phyloP scores from a whole-genome alignment of 2,888 invertebrate species.

The Pycnomerus fuliginosus region DNA sequence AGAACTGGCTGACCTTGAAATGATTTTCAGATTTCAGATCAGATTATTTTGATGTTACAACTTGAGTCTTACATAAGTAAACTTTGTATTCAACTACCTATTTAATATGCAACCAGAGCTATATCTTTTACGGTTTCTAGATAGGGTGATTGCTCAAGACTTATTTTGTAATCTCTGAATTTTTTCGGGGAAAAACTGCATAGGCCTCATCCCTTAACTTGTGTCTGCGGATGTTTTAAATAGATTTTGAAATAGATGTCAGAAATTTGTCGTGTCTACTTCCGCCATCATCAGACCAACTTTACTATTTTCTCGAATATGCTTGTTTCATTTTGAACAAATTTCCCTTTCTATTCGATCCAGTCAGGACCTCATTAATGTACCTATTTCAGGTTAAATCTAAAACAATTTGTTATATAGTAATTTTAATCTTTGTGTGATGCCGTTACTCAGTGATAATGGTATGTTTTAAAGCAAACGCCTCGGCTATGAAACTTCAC shows the following conservation, averaged over 20 bases:
- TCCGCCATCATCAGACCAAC: constrained; percentile 1
- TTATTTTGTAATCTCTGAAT: constrained; percentile 43
- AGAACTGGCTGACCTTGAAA: constrained; percentile 33
- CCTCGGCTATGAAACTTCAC: too few species aligned
- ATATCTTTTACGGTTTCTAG: constrained; percentile 37
- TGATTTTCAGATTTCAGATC: constrained; percentile 21
- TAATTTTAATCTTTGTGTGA: too few species aligned
- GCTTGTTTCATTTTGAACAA: too few species aligned
- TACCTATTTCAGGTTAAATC: too few species aligned
- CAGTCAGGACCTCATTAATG: neutral
- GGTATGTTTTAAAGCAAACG: too few species aligned
- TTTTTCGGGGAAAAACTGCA: constrained; percentile 32
- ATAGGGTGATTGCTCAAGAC: constrained; percentile 42
- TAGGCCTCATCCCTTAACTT: constrained; percentile 49
- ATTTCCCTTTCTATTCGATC: too few species aligned
- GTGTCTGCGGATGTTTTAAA: constrained; percentile 48
- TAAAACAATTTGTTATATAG: too few species aligned
- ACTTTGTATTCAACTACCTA: constrained; percentile 11
- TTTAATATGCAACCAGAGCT: constrained; percentile 42
- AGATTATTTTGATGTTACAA: constrained; percentile 21
- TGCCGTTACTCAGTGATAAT: too few species aligned
- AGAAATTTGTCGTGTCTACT: constrained; percentile 1
- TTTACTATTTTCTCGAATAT: neutral
- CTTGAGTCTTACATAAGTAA: constrained; percentile 16
- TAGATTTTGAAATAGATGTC: too few species aligned